phyloP scores from a whole-genome alignment of 2,888 invertebrate genomes.

The Hydropsyche betteni region DNA sequence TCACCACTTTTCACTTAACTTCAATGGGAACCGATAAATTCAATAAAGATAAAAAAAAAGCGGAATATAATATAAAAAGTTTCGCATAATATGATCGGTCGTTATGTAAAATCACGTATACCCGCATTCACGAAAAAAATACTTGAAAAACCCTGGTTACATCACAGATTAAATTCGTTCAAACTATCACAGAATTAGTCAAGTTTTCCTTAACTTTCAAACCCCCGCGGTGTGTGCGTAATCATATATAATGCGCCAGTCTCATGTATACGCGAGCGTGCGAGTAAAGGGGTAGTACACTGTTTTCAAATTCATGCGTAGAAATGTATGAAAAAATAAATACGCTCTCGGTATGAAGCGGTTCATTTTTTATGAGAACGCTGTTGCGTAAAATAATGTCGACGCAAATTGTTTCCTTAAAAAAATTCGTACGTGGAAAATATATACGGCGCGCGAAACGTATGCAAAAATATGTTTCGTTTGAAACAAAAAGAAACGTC shows the following conservation, averaged over 20 bases:
- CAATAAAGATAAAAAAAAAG: too few relatives aligned
- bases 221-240: neutral
- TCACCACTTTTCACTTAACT: too few relatives aligned
- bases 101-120: too few relatives aligned
- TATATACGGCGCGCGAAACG: neutral
- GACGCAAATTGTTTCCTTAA: constrained; percentile 23
- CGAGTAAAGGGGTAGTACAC: neutral
- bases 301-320: constrained; percentile 8
- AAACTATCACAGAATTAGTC: too few relatives aligned
- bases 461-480: constrained; percentile 30
- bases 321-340: constrained; percentile 32
- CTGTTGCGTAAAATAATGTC: constrained; percentile 32
- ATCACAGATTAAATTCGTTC: too few relatives aligned
- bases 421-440: neutral
- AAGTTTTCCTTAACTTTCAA: too few relatives aligned
- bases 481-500: constrained; percentile 28
- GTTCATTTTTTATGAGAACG: constrained; percentile 32
- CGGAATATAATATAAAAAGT: too few relatives aligned
- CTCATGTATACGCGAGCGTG: neutral
- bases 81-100: too few relatives aligned
- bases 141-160: too few relatives aligned
- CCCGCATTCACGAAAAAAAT: too few relatives aligned
- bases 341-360: constrained; percentile 14
- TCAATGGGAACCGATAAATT: too few relatives aligned
- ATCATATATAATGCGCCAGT: neutral